phyloP scores from a whole-genome alignment of 2,797 vertebrate genomes.

The Myioborus miniatus region DNA sequence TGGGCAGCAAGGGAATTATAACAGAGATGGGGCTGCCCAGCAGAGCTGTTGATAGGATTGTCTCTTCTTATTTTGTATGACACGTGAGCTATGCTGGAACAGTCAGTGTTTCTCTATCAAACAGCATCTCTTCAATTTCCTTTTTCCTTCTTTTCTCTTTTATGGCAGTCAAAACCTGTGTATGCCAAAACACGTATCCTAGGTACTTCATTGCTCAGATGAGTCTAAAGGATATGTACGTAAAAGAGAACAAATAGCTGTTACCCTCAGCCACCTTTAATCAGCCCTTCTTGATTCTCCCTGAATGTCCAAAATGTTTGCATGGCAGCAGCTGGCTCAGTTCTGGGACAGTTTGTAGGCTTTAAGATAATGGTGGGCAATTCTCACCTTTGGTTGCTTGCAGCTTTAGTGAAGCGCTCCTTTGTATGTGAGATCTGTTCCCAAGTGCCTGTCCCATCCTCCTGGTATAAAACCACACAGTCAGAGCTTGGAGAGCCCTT shows the following conservation, averaged over 20 bases:
- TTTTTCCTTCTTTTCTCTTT: not conserved
- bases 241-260: not conserved
- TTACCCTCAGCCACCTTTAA: not conserved
- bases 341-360: not conserved
- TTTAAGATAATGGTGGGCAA: not conserved
- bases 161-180: not conserved
- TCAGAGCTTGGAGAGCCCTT: not conserved
- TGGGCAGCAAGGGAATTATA: not conserved
- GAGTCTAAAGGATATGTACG: not conserved
- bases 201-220: not conserved
- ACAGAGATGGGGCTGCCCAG: not conserved
- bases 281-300: not conserved
- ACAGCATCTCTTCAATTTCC: not conserved
- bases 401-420: not conserved
- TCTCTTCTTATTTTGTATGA: not conserved
- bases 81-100: rapidly evolving
- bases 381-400: not conserved
- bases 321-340: not conserved
- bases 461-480: not conserved
- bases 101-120: not conserved
- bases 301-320: not conserved
- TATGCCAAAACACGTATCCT: not conserved
- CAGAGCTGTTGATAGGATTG: not conserved
- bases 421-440: rapidly evolving
- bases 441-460: not conserved